These are phyloP conservation scores for Leptogaster cylindrica DNA, from an alignment of 2,888 invertebrate genomes.

Conservation along the genomic window DNA sequence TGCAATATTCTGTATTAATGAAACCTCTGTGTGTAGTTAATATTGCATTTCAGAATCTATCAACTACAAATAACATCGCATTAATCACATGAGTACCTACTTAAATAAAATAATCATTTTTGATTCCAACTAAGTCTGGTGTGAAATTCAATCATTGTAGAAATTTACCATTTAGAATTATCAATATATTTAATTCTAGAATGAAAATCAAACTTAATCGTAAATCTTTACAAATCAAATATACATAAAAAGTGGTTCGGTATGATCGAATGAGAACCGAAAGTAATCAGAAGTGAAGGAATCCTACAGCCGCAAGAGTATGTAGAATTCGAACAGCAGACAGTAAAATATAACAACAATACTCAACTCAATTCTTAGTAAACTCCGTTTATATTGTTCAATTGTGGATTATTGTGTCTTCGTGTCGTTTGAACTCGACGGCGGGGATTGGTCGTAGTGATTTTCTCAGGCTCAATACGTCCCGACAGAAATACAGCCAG, in stretches of 20 bases:
- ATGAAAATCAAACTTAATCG: too few species aligned
- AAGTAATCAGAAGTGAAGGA: background rate
- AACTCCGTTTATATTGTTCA: slow-evolving; percentile 61
- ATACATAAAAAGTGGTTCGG: background rate
- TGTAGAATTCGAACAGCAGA: slow-evolving; percentile 34
- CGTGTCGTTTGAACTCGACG: slow-evolving; percentile 58
- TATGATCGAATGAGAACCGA: background rate
- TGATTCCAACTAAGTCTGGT: too few species aligned
- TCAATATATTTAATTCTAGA: too few species aligned
- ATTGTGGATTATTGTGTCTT: slow-evolving; percentile 55
- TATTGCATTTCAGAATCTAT: too few species aligned
- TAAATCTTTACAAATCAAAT: too few species aligned
- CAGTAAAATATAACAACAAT: slow-evolving; percentile 37
- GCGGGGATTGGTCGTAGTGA: slow-evolving; percentile 62
- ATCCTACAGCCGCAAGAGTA: slow-evolving; percentile 19
- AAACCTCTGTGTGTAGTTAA: too few species aligned
- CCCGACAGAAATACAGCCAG: slow-evolving; percentile 72
- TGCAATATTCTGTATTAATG: too few species aligned
- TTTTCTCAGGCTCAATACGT: slow-evolving; percentile 70
- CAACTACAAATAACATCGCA: too few species aligned
- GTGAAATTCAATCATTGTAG: too few species aligned
- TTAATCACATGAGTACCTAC: too few species aligned
- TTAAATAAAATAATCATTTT: too few species aligned
- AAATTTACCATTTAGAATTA: too few species aligned
- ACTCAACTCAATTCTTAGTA: slow-evolving; percentile 54